Evolutionary conservation across 1,140 invertebrate species (phyloP).

Genomic region (Bombyx mandarina): DNA sequence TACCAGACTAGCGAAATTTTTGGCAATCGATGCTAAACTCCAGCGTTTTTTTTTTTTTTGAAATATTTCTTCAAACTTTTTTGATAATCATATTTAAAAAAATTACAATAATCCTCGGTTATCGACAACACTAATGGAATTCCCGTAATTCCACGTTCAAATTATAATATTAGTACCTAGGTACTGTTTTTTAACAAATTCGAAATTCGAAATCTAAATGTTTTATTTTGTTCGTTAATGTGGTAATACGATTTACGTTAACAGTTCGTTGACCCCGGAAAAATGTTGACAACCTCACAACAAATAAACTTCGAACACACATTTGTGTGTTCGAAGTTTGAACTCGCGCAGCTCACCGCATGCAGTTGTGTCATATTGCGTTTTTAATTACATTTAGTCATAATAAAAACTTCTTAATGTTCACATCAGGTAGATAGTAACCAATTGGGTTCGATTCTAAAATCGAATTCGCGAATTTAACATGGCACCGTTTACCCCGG

Average conservation of each 20-base stretch:
- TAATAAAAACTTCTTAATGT: no score
- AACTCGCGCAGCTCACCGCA: no score
- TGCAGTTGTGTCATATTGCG: no score
- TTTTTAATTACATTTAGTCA: conserved; percentile 3
- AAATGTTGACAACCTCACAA: conserved; percentile 23
- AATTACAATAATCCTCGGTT: no score
- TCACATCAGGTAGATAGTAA: no score
- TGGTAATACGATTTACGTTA: conserved; percentile 8
- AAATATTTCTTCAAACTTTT: not conserved
- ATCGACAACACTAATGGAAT: no score
- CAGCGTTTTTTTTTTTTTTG: conserved; percentile 12
- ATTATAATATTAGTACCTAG: no score
- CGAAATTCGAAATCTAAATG: not conserved
- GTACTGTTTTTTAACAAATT: not conserved
- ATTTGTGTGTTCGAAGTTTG: conserved; percentile 1
- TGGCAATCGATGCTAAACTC: conserved; percentile 27
- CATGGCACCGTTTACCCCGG: not conserved
- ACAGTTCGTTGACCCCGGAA: conserved; percentile 34
- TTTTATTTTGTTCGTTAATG: no score
- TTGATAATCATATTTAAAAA: no score
- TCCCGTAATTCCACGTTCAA: not conserved
- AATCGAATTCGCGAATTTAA: no score
- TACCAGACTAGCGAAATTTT: conserved; percentile 32
- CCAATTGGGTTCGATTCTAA: no score
- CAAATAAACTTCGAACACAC: conserved; percentile 9